phyloP scores from a whole-genome alignment of 2,797 vertebrate species.

The Hozukius guyotensis region DNA sequence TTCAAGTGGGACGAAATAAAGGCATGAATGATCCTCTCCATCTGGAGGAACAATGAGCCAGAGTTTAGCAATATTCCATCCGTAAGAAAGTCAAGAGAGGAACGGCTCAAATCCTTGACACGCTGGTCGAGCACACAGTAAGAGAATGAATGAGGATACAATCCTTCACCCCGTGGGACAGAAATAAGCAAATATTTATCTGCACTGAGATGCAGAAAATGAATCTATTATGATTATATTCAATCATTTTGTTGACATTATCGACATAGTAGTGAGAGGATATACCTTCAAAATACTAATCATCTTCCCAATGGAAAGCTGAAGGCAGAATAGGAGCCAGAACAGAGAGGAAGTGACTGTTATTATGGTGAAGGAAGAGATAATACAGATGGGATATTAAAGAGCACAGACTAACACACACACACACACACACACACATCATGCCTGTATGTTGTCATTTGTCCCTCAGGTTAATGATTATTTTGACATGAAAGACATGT shows the following conservation, averaged over 20 bases:
- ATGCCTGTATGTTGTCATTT: background rate
- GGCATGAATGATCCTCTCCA: background rate
- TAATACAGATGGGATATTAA: conserved; percentile 19
- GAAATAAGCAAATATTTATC: background rate
- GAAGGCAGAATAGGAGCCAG: background rate
- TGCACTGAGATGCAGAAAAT: background rate
- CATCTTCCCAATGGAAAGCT: background rate
- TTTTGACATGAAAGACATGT: background rate
- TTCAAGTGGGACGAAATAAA: conserved; percentile 14
- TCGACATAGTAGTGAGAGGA: background rate
- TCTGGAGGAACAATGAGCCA: background rate
- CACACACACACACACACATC: background rate
- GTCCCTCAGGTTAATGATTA: background rate
- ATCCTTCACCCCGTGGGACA: background rate
- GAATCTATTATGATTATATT: background rate
- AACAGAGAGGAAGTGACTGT: background rate
- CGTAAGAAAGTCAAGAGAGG: background rate
- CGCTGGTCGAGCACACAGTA: background rate
- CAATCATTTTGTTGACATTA: background rate
- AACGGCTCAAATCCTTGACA: background rate
- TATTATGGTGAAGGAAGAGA: background rate
- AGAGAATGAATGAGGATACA: background rate
- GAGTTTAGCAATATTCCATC: background rate
- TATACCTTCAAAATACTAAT: background rate
- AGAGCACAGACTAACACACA: conserved; percentile 2